Conservation (phyloP, 2,797 vertebrate species). For the Hoplostethus atlanticus region DNA sequence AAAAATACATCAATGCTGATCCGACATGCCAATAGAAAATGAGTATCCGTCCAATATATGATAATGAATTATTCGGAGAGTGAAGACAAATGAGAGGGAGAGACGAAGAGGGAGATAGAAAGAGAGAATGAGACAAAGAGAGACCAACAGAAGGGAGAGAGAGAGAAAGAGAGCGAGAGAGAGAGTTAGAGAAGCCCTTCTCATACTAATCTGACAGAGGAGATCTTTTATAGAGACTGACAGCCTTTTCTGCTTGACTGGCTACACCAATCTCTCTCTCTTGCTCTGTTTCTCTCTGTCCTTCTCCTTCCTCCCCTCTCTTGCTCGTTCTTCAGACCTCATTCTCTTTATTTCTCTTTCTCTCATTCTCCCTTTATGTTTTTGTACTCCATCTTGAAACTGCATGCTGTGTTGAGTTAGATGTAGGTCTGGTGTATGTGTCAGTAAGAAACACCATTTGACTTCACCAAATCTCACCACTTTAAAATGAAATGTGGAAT, state of each 20-base stretch:
- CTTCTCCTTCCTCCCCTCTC: constrained; percentile 55
- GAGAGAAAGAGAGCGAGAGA: constrained; percentile 45
- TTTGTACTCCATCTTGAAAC: constrained; percentile 33
- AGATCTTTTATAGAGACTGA: constrained; percentile 82
- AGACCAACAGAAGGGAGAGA: constrained; percentile 47
- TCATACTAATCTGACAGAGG: constrained; percentile 83
- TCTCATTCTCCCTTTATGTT: constrained; percentile 22
- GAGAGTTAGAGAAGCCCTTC: constrained; percentile 63
- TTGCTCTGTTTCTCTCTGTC: constrained; percentile 62
- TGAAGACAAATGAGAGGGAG: constrained; percentile 50
- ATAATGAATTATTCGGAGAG: constrained; percentile 53
- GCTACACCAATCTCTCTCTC: constrained; percentile 75
- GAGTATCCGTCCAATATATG: constrained; percentile 9
- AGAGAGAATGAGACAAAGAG: constrained; percentile 65
- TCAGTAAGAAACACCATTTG: neutral
- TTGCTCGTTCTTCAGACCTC: constrained; percentile 59
- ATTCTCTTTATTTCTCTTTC: constrained; percentile 60
- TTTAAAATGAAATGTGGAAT: constrained; percentile 11
- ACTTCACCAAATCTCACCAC: neutral
- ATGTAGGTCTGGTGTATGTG: neutral
- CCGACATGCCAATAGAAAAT: constrained; percentile 36
- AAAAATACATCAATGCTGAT: constrained; percentile 46
- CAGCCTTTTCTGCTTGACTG: constrained; percentile 80
- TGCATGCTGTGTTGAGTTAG: constrained; percentile 25
- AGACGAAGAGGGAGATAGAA: constrained; percentile 63